phyloP scores from a whole-genome alignment of 2,113 vertebrate genomes.

The Phodopus roborovskii region DNA sequence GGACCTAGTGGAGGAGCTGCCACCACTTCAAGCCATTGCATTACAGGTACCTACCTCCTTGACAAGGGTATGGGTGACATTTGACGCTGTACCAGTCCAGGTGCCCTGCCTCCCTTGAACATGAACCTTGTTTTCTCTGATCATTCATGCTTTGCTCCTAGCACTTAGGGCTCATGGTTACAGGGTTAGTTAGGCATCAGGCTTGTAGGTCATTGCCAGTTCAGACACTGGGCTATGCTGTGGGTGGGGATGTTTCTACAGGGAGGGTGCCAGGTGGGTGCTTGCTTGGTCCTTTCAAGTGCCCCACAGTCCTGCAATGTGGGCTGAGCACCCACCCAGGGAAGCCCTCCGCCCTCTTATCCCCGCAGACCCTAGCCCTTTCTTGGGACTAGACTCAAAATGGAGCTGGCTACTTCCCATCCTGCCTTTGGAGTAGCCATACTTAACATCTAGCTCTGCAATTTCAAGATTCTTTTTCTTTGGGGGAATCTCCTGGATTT shows the following conservation, averaged over 20 bases:
- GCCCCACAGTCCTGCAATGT: accelerated
- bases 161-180: accelerated
- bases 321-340: background rate
- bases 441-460: background rate
- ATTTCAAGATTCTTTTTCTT: background rate
- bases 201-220: background rate
- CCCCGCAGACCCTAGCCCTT: background rate
- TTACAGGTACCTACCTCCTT: background rate
- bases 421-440: too few species aligned
- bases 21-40: background rate
- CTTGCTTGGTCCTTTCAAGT: accelerated
- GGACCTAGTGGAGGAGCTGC: background rate
- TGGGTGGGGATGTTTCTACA: background rate
- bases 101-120: too few species aligned
- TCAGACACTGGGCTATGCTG: background rate
- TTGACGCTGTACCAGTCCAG: background rate
- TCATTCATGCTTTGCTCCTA: background rate
- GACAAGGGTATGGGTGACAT: background rate
- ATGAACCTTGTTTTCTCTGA: background rate
- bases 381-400: background rate
- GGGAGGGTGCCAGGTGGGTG: background rate
- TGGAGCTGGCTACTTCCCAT: background rate
- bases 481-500: background rate
- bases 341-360: background rate
- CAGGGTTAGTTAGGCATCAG: background rate